These are phyloP conservation scores for Drosophila kokeensis DNA, from an alignment of 2,888 invertebrate genomes.

Conservation along the genomic window DNA sequence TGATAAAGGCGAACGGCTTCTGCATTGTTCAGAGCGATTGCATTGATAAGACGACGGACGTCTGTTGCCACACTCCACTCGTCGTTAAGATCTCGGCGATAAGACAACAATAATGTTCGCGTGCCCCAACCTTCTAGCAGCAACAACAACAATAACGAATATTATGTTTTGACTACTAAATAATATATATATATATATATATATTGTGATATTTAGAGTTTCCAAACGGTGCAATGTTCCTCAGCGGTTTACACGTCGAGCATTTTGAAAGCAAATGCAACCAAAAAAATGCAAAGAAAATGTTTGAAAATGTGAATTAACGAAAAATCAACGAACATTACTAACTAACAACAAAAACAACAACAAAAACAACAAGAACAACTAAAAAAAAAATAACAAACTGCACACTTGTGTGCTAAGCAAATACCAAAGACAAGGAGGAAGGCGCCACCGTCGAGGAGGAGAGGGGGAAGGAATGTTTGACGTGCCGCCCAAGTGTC, in stretches of 20 bases:
- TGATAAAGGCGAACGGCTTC: constrained; percentile 15
- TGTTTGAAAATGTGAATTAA: constrained; percentile 30
- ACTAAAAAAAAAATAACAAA: not conserved
- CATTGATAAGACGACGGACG: constrained; percentile 39
- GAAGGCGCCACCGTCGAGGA: not conserved
- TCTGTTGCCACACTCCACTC: constrained; percentile 26
- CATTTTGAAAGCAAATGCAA: constrained; percentile 11
- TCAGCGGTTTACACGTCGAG: constrained; percentile 8
- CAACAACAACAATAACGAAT: constrained; percentile 7
- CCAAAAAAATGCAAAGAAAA: not conserved
- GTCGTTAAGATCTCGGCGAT: constrained; percentile 51
- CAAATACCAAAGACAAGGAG: constrained; percentile 23
- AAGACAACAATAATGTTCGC: constrained; percentile 19
- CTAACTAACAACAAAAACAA: constrained; percentile 19
- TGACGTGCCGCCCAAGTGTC: constrained; percentile 89
- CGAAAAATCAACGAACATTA: constrained; percentile 10
- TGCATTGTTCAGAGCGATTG: constrained; percentile 38
- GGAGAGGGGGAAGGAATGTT: constrained; percentile 85
- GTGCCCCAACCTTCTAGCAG: constrained; percentile 17
- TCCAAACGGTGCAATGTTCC: constrained; percentile 34
- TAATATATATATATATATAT: constrained; percentile 4
- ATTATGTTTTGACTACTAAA: constrained; percentile 4
- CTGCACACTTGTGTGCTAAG: constrained; percentile 10
- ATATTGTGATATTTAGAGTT: constrained; percentile 8
- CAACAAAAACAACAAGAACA: not conserved